Evolutionary conservation across 2,888 invertebrate species (phyloP).

Genomic region (Micoletzkya japonica): DNA sequence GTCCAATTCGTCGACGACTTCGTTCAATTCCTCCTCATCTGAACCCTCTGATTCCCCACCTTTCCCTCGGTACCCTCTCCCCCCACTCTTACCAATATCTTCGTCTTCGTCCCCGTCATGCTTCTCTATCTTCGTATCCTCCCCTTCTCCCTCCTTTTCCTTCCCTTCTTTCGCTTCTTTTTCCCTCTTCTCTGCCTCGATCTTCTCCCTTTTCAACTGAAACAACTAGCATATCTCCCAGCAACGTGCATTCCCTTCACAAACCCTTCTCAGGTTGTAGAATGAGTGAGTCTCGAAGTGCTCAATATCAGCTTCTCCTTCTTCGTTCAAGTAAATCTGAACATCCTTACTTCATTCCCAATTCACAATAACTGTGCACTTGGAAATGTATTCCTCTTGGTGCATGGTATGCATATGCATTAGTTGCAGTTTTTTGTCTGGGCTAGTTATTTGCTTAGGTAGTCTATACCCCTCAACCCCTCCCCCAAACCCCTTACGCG

Average conservation of each 20-base stretch:
- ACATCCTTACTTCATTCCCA: slow-evolving; percentile 15
- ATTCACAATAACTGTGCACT: slow-evolving; percentile 16
- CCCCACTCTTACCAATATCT: slow-evolving; percentile 64
- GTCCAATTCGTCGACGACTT: slow-evolving; percentile 18
- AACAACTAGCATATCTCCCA: slow-evolving; percentile 15
- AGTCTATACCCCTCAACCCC: background rate
- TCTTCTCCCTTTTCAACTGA: slow-evolving; percentile 30
- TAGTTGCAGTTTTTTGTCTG: too few relatives aligned
- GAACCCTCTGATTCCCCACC: background rate
- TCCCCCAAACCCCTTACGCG: background rate
- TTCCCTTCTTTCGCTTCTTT: slow-evolving; percentile 62
- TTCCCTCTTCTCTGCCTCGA: slow-evolving; percentile 35
- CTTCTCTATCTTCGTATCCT: slow-evolving; percentile 28
- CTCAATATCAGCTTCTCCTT: slow-evolving; percentile 57
- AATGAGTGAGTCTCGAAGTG: slow-evolving; percentile 44
- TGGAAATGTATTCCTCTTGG: slow-evolving; percentile 10
- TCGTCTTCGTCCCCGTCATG: slow-evolving; percentile 54
- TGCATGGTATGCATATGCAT: too few relatives aligned
- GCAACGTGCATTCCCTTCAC: background rate
- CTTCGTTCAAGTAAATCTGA: background rate
- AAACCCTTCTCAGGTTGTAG: slow-evolving; percentile 35
- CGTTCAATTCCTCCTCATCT: slow-evolving; percentile 64
- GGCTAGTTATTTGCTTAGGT: too few relatives aligned
- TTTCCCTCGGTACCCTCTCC: slow-evolving; percentile 4
- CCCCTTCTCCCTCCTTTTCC: slow-evolving; percentile 29